Evolutionary conservation across 2,888 invertebrate species (phyloP), one percentile per base, ranked within the genome.

Genomic region (Troides aeacus): DNA sequence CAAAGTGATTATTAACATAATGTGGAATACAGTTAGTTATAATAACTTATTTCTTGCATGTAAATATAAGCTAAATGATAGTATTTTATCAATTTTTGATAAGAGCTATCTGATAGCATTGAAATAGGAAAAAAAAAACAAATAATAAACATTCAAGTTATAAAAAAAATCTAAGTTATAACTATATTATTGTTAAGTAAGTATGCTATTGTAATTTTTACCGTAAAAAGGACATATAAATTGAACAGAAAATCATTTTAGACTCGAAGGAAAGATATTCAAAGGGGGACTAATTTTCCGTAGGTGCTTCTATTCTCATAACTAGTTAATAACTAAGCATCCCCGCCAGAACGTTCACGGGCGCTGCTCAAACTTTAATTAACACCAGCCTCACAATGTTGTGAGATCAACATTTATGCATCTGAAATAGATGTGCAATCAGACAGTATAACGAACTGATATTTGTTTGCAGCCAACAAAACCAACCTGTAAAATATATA

Each of bases 281-380:
- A 5, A 15, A 17, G 50, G 3, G 50, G 15, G 18, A 15, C 17
- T 18, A 50, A 50, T 50, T 50, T 17, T 50, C 50, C 21, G 0
- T 57, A 21, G 18, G 18, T 18, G 57, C 65, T 39, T 24, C n/a
- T n/a, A 63, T 21, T 57, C 46, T 12, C 53, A 62, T 56, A 69
- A 39, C 64, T 61, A 46, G 64, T 69, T 61, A 60, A 42, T 69
- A 69, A 65, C 50, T 36, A 21, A 62, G 57, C 62, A 46, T 46
- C 17, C 46, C 23, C 17, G 39, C 12, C 30, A 17, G 56, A 67
- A 24, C 62, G 42, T 53, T 57, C 61, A 61, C 39, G 39, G 17
- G 12, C n/a, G 46, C 69, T 61, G n/a, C 60, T 61, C 64, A 65
- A 69, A 69, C 62, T 69, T 69, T 69, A 69, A 65, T 65, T 62